Evolutionary conservation across 1,140 invertebrate genomes (phyloP), one percentile per base, ranked within the genome.

Genomic region (Acromyrmex heyeri): DNA sequence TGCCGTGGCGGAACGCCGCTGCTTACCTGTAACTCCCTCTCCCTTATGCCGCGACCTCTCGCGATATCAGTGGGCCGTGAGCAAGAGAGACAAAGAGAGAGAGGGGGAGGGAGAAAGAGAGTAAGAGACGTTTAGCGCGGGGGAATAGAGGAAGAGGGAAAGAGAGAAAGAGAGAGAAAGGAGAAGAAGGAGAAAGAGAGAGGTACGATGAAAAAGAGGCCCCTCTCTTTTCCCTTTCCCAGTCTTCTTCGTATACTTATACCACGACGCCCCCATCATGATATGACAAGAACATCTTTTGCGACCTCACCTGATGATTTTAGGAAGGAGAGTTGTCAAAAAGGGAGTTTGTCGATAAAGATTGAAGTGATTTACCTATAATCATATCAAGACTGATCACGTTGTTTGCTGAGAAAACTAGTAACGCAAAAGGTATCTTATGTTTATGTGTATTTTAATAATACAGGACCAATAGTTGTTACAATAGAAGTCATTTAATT

Each of bases 21-120:
- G 90, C 88, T 89, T 89, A 88, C 90, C 87, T 89, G 38, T 44
- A 44, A 44, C 88, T 86, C 87, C 53, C 85, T 83, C 64, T 83
- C 76, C 90, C 81, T 86, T 85, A 82, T 86, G 85, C 89, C 87
- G 76, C 89, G 87, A 92, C 90, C 91, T 91, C 92, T 87, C 77
- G 87, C 88, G 91, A 92, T 88, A 90, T 90, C 88, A 88, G 86
- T 67, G 75, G 57, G 50, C 62, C 64, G 86, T 55, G 75, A 53
- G 85, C 30, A 27, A 75, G 73, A 79, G 75, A 81, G 73, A 88
- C 8, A 6, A 81, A 14, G 12, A 50, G 30, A 34, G 38, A 50
- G 50, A 38, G 38, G 38, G 79, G 73, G 0, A 16, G 86, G 4
- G 18, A 24, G 21, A 53, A 27, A 57, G 27, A 8, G 34, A 78